A percentile compares a stretch with the other conserved stretches of the same genome.
phyloP scores from a whole-genome alignment of 2,113 vertebrate genomes.

The Rafetus swinhoei region DNA sequence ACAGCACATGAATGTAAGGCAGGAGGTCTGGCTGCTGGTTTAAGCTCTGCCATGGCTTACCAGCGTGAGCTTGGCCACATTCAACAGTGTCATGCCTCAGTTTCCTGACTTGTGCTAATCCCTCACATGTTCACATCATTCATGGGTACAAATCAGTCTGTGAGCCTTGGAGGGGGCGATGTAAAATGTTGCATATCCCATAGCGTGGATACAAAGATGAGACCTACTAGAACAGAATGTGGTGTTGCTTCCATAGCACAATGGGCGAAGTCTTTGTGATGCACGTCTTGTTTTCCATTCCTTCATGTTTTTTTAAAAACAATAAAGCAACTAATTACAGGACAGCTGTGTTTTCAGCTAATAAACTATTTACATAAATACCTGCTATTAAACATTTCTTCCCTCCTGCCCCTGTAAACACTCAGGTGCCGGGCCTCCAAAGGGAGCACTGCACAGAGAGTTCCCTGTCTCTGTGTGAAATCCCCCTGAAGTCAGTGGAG shows the following conservation, averaged over 20 bases:
- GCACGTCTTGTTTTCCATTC: neutral
- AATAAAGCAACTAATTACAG: neutral
- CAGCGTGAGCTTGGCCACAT: neutral
- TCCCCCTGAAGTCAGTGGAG: neutral
- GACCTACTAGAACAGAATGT: neutral
- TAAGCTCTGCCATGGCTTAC: neutral
- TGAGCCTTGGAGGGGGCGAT: accelerated
- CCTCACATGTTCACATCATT: neutral
- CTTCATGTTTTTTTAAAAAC: neutral
- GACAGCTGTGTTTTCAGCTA: neutral
- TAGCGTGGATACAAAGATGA: neutral
- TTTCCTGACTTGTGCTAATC: neutral
- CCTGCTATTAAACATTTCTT: neutral
- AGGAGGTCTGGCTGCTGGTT: neutral
- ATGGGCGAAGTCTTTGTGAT: neutral
- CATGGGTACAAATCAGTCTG: neutral
- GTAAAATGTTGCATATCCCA: neutral
- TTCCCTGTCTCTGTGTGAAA: neutral
- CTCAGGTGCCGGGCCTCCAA: neutral
- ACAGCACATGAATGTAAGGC: neutral
- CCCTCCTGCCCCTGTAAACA: neutral
- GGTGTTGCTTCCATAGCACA: neutral
- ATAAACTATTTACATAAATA: neutral
- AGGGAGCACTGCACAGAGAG: neutral
- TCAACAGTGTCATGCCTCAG: neutral